phyloP scores from a whole-genome alignment of 1,140 invertebrate genomes.

The Brachionus sp. region DNA sequence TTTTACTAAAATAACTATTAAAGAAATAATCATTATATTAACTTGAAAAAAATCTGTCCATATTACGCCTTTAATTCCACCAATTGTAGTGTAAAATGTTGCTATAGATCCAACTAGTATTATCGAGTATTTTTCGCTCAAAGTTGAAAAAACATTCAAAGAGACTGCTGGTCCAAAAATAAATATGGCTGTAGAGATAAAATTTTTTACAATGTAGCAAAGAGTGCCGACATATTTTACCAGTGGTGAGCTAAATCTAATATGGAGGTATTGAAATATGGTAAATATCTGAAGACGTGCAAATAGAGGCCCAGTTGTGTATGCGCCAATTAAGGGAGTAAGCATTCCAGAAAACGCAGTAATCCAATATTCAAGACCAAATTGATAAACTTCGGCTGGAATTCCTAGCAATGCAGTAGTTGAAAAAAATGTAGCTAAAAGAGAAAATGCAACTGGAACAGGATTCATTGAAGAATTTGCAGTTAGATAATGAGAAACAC shows the following conservation, averaged over 20 bases:
- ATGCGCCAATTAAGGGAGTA: background rate
- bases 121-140: constrained; percentile 71
- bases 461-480: constrained; percentile 53
- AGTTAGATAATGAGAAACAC: constrained; percentile 28
- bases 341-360: background rate
- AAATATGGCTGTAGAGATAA: constrained; percentile 85
- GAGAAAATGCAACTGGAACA: constrained; percentile 76
- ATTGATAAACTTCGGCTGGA: constrained; percentile 57
- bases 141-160: constrained; percentile 77
- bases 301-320: background rate
- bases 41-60: constrained; percentile 87
- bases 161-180: constrained; percentile 87
- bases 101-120: constrained; percentile 76
- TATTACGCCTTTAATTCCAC: constrained; percentile 45
- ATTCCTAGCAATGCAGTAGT: constrained; percentile 79
- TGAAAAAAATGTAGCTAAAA: constrained; percentile 91
- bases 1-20: constrained; percentile 66
- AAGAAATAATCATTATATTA: constrained; percentile 75
- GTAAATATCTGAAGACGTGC: background rate
- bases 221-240: constrained; percentile 49
- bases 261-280: background rate
- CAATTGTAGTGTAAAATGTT: constrained; percentile 52
- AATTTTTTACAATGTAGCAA: constrained; percentile 56
- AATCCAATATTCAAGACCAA: constrained; percentile 72
- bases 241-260: background rate